phyloP scores from a whole-genome alignment of 2,888 invertebrate species.

The Stenichneumon culpator region DNA sequence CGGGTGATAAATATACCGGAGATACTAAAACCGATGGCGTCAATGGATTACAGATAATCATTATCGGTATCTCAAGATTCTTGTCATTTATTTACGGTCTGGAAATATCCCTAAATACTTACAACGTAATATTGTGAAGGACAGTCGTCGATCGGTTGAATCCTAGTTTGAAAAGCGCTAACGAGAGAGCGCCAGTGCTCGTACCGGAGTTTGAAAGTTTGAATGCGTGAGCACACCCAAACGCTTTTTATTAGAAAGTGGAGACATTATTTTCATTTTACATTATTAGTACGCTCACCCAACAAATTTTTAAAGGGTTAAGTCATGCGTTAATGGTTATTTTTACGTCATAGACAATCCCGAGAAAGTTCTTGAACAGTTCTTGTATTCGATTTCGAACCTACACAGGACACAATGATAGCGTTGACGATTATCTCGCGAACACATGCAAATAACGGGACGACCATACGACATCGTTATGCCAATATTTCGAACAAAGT shows the following conservation, averaged over 20 bases:
- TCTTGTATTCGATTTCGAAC: no score
- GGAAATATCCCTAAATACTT: not conserved
- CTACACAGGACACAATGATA: no score
- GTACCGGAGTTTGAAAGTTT: not conserved
- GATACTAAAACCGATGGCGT: constrained; percentile 3
- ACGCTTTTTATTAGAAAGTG: not conserved
- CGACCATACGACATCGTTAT: not conserved
- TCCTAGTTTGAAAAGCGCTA: constrained; percentile 18
- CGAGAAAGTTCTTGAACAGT: no score
- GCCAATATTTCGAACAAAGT: constrained; percentile 4
- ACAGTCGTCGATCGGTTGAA: not conserved
- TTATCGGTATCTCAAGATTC: not conserved
- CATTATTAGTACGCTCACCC: no score
- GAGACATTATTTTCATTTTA: no score
- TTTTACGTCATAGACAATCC: no score
- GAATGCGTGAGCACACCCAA: not conserved
- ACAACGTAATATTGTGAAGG: not conserved
- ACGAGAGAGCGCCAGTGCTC: constrained; percentile 24
- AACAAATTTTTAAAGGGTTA: no score
- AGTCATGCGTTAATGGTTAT: no score
- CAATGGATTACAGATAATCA: not conserved
- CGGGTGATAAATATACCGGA: not conserved
- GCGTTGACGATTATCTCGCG: not conserved
- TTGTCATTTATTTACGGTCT: not conserved
- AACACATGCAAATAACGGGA: not conserved